phyloP scores from a whole-genome alignment of 2,113 vertebrate genomes.

The Xiphias gladius region DNA sequence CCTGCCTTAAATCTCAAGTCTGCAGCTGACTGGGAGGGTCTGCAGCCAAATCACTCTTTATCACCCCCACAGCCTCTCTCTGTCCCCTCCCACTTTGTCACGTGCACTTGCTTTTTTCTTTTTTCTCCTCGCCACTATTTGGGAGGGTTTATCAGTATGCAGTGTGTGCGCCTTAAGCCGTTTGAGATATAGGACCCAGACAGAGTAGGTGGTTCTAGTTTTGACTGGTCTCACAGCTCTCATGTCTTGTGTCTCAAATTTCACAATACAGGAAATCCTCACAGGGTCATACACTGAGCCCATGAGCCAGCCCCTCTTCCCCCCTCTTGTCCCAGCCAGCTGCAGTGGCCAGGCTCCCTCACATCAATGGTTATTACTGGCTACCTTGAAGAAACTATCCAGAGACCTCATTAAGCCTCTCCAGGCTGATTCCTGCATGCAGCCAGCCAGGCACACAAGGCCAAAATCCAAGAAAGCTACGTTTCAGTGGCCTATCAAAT shows the following conservation, averaged over 20 bases:
- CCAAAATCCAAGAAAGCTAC: conserved; percentile 49
- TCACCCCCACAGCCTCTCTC: conserved; percentile 55
- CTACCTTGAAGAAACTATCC: conserved; percentile 62
- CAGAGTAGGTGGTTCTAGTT: conserved; percentile 71
- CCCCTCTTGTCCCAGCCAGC: conserved; percentile 53
- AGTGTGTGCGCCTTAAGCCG: conserved; percentile 50
- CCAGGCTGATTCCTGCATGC: conserved; percentile 41
- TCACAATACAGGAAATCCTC: conserved; percentile 74
- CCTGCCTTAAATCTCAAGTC: conserved; percentile 77
- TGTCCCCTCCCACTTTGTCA: conserved; percentile 68
- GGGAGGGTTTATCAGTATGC: conserved; percentile 73
- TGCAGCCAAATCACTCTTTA: conserved; percentile 65
- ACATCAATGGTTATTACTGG: conserved; percentile 64
- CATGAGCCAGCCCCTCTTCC: conserved; percentile 36
- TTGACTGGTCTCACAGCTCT: conserved; percentile 57
- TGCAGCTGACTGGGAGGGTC: conserved; percentile 76
- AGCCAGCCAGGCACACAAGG: conserved; percentile 52
- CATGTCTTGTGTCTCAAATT: conserved; percentile 60
- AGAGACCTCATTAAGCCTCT: conserved; percentile 71
- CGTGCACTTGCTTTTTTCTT: conserved; percentile 66
- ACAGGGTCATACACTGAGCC: conserved; percentile 43
- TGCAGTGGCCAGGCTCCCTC: conserved; percentile 62
- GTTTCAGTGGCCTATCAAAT: conserved; percentile 56
- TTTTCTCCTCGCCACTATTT: conserved; percentile 48
- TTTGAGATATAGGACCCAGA: conserved; percentile 48